Percentiles rank a stretch among this genome's conserved stretches.
Conservation (phyloP, 2,888 invertebrate species). For the Pristionchus arcanus region DNA sequence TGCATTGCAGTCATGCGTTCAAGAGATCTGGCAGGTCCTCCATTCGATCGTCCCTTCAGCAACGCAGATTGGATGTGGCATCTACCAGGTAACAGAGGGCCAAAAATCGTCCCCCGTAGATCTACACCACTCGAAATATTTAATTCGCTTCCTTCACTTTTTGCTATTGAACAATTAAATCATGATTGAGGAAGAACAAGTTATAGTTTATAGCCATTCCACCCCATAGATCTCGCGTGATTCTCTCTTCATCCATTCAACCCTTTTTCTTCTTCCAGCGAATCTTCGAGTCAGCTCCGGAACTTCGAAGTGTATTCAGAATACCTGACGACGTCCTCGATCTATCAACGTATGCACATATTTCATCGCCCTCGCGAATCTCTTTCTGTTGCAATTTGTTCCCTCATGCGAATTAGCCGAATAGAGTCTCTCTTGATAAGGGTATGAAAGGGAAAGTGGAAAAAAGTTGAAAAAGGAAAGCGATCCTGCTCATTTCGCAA, state of each 20-base stretch:
- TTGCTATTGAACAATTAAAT: not conserved
- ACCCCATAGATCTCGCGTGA: not conserved
- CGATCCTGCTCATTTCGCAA: not conserved
- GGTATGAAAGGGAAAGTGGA: not conserved
- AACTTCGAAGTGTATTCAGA: constrained; percentile 49
- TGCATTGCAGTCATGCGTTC: constrained; percentile 8
- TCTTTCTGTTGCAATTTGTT: constrained; percentile 9
- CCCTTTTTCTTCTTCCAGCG: constrained; percentile 6
- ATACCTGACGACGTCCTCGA: constrained; percentile 48
- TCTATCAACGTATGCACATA: constrained; percentile 24
- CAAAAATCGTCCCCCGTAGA: too few relatives aligned
- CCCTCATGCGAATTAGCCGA: constrained; percentile 6
- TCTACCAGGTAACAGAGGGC: constrained; percentile 5
- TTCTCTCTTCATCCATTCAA: not conserved
- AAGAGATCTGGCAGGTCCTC: constrained; percentile 15
- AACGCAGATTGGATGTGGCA: constrained; percentile 22
- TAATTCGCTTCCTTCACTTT: too few relatives aligned
- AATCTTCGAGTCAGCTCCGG: constrained; percentile 50
- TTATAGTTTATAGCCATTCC: not conserved
- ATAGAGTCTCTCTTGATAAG: not conserved
- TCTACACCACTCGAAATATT: too few relatives aligned
- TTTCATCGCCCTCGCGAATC: not conserved
- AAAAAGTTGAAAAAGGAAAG: not conserved
- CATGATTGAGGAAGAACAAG: not conserved
- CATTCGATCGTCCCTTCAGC: constrained; percentile 15